These are phyloP conservation scores for Rambutsinella grinnellia DNA, from an alignment of 2,888 invertebrate species.

Conservation along the genomic window DNA sequence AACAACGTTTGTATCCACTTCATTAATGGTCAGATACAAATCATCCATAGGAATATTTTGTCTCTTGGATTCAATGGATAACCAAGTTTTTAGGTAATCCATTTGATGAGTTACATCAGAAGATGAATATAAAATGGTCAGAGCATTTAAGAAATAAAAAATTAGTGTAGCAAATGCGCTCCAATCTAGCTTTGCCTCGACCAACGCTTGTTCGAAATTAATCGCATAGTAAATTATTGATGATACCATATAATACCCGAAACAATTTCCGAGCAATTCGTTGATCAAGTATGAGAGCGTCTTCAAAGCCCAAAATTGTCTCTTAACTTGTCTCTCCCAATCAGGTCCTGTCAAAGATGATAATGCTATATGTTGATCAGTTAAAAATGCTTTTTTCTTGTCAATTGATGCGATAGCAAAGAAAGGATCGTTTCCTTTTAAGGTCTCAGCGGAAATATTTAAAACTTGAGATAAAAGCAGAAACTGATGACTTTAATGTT, in stretches of 20 bases:
- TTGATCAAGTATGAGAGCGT: background rate
- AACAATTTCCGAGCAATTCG: background rate
- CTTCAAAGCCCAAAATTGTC: background rate
- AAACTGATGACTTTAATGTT: background rate
- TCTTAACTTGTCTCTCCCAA: background rate
- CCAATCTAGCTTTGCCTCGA: background rate
- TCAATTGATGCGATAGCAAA: background rate
- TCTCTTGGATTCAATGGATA: background rate
- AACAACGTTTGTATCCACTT: slow-evolving; percentile 9
- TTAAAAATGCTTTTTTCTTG: background rate
- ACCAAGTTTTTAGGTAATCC: slow-evolving; percentile 7
- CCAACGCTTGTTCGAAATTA: background rate
- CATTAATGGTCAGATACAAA: background rate
- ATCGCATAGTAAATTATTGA: slow-evolving; percentile 3
- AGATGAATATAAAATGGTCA: background rate
- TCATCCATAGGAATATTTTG: background rate
- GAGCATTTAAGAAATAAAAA: background rate
- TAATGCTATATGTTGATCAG: too few relatives aligned
- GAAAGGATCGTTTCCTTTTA: background rate
- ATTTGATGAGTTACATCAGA: background rate
- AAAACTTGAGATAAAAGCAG: background rate
- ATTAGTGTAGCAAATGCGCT: background rate
- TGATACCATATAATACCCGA: background rate
- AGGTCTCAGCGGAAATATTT: background rate
- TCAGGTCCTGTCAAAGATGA: too few relatives aligned